Percentiles rank a stretch among this genome's conserved stretches.
Conservation (phyloP, 2,113 vertebrate genomes). For the Colistium nudipinnis region DNA sequence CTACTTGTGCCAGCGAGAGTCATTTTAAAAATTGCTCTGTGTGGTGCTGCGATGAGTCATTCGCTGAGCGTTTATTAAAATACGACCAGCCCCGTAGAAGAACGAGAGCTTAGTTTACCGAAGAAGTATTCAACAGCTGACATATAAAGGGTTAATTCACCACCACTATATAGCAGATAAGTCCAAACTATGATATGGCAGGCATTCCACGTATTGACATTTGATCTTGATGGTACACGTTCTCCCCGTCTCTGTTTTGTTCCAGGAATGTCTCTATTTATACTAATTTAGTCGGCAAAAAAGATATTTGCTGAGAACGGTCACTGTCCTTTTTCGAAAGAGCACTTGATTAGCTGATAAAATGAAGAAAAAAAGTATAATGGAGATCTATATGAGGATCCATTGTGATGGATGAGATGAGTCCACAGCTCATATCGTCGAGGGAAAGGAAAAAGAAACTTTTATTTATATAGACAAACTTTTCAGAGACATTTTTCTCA, state of each 20-base stretch:
- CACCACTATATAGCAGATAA: background rate
- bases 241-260: background rate
- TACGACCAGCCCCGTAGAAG: constrained; percentile 23
- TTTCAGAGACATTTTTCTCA: background rate
- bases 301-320: background rate
- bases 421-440: no score
- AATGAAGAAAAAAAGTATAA: background rate
- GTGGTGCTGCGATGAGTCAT: constrained; percentile 40
- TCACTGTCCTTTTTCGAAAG: background rate
- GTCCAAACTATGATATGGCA: background rate
- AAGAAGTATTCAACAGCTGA: background rate
- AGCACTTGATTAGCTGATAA: background rate
- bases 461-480: no score
- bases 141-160: background rate
- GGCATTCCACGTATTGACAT: background rate
- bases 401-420: background rate
- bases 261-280: background rate
- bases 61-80: constrained; percentile 15
- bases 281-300: background rate
- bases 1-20: constrained; percentile 25
- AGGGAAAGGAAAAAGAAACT: no score
- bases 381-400: background rate
- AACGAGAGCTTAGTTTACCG: background rate
- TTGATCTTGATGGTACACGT: background rate
- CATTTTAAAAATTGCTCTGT: constrained; percentile 47